A percentile compares a stretch with the other conserved stretches of the same genome.
phyloP scores from a whole-genome alignment of 2,113 vertebrate genomes.

The Pachypanchax playfairii region DNA sequence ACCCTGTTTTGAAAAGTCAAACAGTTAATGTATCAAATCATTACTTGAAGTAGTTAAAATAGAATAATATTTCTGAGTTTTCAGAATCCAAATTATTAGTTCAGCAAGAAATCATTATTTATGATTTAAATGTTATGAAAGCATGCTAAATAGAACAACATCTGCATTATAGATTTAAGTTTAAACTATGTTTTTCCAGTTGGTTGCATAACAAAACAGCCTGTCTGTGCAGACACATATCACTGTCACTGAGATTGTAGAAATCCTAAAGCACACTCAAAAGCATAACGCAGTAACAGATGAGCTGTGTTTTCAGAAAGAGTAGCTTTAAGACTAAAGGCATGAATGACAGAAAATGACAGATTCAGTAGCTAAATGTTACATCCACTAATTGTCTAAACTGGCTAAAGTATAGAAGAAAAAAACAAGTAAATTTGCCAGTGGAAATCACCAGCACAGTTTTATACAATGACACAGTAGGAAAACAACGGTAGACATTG shows the following conservation, averaged over 20 bases:
- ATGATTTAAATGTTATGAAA: conserved; percentile 38
- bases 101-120: conserved; percentile 48
- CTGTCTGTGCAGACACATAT: background rate
- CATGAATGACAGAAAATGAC: conserved; percentile 7
- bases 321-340: conserved; percentile 17
- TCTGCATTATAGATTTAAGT: conserved; percentile 20
- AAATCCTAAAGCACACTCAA: background rate
- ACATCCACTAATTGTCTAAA: conserved; percentile 32
- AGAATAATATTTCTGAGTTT: conserved; percentile 31
- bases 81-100: conserved; percentile 44
- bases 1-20: background rate
- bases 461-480: background rate
- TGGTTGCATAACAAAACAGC: conserved; percentile 12
- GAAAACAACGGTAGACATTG: background rate
- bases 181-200: conserved; percentile 1
- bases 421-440: conserved; percentile 7
- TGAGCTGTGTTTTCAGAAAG: conserved; percentile 15
- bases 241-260: conserved; percentile 23
- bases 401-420: conserved; percentile 15
- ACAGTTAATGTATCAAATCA: no score
- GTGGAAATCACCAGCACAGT: conserved; percentile 22
- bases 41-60: conserved; percentile 34
- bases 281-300: background rate
- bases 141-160: conserved; percentile 31
- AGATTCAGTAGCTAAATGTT: conserved; percentile 26